These are phyloP conservation scores for Ophion costatus DNA, from an alignment of 2,888 invertebrate genomes.

Conservation along the genomic window DNA sequence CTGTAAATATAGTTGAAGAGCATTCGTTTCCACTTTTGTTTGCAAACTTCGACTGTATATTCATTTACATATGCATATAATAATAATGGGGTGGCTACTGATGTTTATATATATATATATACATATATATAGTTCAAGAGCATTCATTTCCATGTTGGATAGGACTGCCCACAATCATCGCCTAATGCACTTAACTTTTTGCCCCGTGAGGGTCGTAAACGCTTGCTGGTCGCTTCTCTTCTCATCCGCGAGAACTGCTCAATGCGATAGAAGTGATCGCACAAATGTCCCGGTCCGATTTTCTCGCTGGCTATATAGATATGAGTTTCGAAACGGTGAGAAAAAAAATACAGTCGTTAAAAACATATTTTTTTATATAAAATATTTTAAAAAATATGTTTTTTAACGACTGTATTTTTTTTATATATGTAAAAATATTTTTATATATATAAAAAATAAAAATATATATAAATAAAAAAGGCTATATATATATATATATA, in stretches of 20 bases:
- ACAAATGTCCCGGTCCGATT: conserved; percentile 20
- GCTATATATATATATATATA: no score
- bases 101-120: not conserved
- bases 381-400: no score
- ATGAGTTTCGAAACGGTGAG: conserved; percentile 25
- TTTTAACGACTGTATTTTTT: no score
- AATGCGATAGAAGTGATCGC: conserved; percentile 34
- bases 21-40: not conserved
- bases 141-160: conserved; percentile 40
- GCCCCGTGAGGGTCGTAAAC: conserved; percentile 57
- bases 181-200: conserved; percentile 66
- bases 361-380: not conserved
- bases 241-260: conserved; percentile 8
- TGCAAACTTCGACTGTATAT: not conserved
- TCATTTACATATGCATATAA: not conserved
- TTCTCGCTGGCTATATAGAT: conserved; percentile 1
- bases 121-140: conserved; percentile 18
- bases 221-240: conserved; percentile 44
- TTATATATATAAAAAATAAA: no score
- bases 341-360: conserved; percentile 41
- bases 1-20: not conserved
- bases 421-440: no score
- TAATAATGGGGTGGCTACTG: not conserved
- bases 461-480: no score
- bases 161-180: conserved; percentile 58